These are phyloP conservation scores for Carassius carassius DNA, from an alignment of 2,113 vertebrate genomes.

Conservation along the genomic window DNA sequence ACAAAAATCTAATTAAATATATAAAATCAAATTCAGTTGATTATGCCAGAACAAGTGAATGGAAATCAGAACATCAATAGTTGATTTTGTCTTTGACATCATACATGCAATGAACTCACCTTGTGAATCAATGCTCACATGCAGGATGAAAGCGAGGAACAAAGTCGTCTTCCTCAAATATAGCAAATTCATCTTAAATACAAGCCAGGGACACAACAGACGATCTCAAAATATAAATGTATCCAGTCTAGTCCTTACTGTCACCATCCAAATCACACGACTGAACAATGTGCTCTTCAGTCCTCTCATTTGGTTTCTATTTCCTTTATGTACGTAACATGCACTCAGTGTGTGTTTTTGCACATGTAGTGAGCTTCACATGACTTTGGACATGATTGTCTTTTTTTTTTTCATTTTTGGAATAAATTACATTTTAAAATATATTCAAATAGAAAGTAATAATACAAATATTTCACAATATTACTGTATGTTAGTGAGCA, in stretches of 20 bases:
- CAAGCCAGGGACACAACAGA: not conserved
- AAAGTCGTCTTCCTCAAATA: not conserved
- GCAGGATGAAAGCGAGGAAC: not conserved
- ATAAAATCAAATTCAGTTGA: not conserved
- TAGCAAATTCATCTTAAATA: not conserved
- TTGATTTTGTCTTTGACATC: not conserved
- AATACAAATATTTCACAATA: too few relatives aligned
- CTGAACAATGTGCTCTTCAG: not conserved
- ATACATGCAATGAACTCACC: not conserved
- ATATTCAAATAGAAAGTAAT: too few relatives aligned
- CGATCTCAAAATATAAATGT: not conserved
- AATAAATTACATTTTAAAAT: too few relatives aligned
- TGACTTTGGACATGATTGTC: not conserved
- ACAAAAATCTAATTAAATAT: too few relatives aligned
- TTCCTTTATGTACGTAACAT: conserved; percentile 11
- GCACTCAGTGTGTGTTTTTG: conserved; percentile 3
- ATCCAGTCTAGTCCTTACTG: not conserved
- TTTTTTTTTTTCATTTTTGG: too few relatives aligned
- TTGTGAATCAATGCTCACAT: not conserved
- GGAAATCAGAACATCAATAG: not conserved
- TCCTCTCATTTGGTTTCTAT: conserved; percentile 7
- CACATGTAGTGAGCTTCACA: not conserved
- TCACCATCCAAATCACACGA: not conserved
- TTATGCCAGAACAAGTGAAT: not conserved
- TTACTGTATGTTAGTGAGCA: too few relatives aligned